Evolutionary conservation across 1,140 invertebrate species (phyloP), one percentile per base, ranked within the genome.

Genomic region (Neoseiulus cucumeris): DNA sequence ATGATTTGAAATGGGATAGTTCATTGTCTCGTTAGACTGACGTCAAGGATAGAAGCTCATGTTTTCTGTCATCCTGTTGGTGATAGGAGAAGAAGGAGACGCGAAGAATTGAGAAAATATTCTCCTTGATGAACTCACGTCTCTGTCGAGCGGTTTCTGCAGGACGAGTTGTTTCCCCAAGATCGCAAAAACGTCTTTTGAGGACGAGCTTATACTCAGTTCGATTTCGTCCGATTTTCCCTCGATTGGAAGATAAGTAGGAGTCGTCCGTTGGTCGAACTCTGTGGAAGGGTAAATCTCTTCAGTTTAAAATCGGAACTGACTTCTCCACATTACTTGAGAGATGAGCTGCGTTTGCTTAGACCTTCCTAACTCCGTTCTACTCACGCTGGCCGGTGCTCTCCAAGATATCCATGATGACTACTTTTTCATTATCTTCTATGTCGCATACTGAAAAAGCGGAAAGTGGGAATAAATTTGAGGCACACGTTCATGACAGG

Each of bases 351-450:
- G n/a, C n/a, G n/a, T n/a, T n/a, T n/a, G n/a, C n/a, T n/a, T n/a
- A n/a, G n/a, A n/a, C n/a, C n/a, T n/a, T n/a, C n/a, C n/a, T n/a
- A n/a, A n/a, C n/a, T n/a, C n/a, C n/a, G n/a, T n/a, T 25, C 12
- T 72, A 84, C 87, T 87, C 81, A 91, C 88, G 85, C 70, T 81
- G 79, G 69, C 85, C 87, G 76, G 83, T 80, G 72, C 87, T 90
- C 74, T 91, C 88, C 75, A 88, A 85, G 66, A 91, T 89, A 72
- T 91, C 88, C 64, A 91, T 76, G 69, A 91, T 90, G 51, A 90
- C 88, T 72, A 87, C 90, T 0, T 86, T 86, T 71, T 87, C 84
- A 12, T 86, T 85, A 33, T 83, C 86, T 76, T 87, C 85, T 67
- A 87, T 84, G 72, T 89, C 85, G 72, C 86, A 89, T 70, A 86